Conservation (phyloP, 1,140 invertebrate genomes). For the Caerostris darwini region DNA sequence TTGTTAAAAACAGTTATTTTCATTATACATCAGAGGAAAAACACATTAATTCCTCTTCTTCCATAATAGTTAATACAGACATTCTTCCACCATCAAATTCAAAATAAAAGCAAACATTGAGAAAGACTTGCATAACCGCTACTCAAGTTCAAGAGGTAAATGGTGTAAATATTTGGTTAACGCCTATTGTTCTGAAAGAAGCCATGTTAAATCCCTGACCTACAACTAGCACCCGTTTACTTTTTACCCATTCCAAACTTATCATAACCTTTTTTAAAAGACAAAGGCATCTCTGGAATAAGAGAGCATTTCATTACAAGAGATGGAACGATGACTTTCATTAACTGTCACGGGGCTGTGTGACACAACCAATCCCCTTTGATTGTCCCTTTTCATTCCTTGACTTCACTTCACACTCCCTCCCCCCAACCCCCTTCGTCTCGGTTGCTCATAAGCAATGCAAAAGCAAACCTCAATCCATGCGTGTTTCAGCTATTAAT, state of each 20-base stretch:
- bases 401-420: neutral
- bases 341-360: conserved; percentile 31
- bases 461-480: conserved; percentile 51
- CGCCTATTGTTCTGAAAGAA: too few relatives aligned
- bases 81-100: too few relatives aligned
- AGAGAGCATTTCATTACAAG: neutral
- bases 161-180: too few relatives aligned
- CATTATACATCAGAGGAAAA: too few relatives aligned
- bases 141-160: too few relatives aligned
- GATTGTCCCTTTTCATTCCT: conserved; percentile 35
- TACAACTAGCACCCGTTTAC: neutral
- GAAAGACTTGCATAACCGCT: too few relatives aligned
- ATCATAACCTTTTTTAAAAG: conserved; percentile 46
- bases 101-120: too few relatives aligned
- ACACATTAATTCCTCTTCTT: too few relatives aligned
- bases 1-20: too few relatives aligned
- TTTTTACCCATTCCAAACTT: neutral
- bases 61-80: too few relatives aligned
- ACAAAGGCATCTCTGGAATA: neutral
- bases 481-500: conserved; percentile 52
- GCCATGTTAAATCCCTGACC: neutral
- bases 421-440: neutral
- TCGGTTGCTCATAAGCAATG: conserved; percentile 41
- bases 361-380: conserved; percentile 17
- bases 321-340: conserved; percentile 50